Conservation (phyloP, 2,888 invertebrate genomes). For the Drosophila greeni region DNA sequence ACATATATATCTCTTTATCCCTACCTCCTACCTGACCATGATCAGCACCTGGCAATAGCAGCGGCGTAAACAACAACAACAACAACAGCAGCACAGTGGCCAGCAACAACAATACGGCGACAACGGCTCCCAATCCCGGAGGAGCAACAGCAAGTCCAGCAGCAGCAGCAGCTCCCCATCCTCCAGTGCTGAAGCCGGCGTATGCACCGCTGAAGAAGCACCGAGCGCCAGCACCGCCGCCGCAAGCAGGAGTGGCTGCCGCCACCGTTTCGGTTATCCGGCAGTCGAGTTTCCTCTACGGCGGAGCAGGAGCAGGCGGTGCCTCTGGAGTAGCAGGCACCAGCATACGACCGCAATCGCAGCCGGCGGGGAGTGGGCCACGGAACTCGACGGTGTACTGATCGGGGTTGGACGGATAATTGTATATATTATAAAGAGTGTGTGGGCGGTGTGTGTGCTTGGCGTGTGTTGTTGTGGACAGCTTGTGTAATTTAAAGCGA, state of each 20-base stretch:
- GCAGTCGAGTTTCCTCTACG: slow-evolving; percentile 75
- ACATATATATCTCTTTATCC: slow-evolving; percentile 32
- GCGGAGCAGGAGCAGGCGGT: slow-evolving; percentile 54
- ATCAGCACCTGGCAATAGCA: slow-evolving; percentile 59
- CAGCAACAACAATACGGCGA: slow-evolving; percentile 60
- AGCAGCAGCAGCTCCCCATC: background rate
- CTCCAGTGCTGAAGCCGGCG: slow-evolving; percentile 63
- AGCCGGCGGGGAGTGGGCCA: slow-evolving; percentile 50
- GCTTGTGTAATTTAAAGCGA: background rate
- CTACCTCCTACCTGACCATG: slow-evolving; percentile 35
- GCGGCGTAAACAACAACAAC: slow-evolving; percentile 50
- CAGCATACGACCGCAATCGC: slow-evolving; percentile 56
- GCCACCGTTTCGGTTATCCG: slow-evolving; percentile 76
- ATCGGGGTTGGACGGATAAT: slow-evolving; percentile 37
- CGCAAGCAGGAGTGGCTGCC: slow-evolving; percentile 75
- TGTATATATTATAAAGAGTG: slow-evolving; percentile 46
- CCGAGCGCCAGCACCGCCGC: slow-evolving; percentile 75
- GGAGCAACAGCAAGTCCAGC: slow-evolving; percentile 14
- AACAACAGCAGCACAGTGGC: slow-evolving; percentile 46
- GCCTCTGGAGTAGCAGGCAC: slow-evolving; percentile 15
- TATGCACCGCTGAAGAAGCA: slow-evolving; percentile 73
- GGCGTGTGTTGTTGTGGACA: slow-evolving; percentile 20
- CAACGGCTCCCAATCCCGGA: slow-evolving; percentile 12
- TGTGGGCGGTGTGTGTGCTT: slow-evolving; percentile 25
- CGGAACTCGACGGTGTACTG: slow-evolving; percentile 61